A percentile compares a stretch with the other conserved stretches of the same genome.
phyloP scores from a whole-genome alignment of 2,888 invertebrate species.

The Luffia ferchaultella region DNA sequence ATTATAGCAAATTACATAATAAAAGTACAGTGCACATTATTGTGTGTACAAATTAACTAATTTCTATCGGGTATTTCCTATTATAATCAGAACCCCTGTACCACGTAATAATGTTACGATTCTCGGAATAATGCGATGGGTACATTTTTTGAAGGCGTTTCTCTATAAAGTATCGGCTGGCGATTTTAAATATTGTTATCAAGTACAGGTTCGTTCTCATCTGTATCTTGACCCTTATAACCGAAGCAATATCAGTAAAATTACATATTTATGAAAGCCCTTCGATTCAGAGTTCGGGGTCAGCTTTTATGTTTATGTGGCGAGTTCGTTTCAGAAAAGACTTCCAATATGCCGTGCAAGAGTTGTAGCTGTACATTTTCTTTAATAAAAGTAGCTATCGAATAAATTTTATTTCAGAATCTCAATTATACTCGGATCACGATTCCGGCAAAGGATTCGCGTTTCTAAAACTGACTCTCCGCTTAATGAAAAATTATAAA shows the following conservation, averaged over 20 bases:
- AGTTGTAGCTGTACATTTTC: neutral
- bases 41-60: too few species aligned
- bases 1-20: too few species aligned
- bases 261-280: conserved; percentile 42
- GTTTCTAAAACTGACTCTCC: neutral
- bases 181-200: neutral
- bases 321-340: neutral
- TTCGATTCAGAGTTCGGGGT: conserved; percentile 26
- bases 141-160: too few species aligned
- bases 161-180: neutral
- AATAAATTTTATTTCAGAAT: neutral
- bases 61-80: too few species aligned
- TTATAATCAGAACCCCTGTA: too few species aligned
- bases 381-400: neutral
- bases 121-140: too few species aligned
- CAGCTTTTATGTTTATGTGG: conserved; percentile 20
- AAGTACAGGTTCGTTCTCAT: neutral
- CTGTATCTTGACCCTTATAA: conserved; percentile 20
- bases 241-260: conserved; percentile 34
- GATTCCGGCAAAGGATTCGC: neutral
- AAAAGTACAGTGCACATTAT: too few species aligned
- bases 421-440: neutral
- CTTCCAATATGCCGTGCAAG: neutral
- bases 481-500: neutral
- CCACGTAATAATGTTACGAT: too few species aligned